A percentile compares a stretch with the other conserved stretches of the same genome.
These are phyloP conservation scores for Hiodon tergisus DNA, from an alignment of 2,113 vertebrate species.

Conservation along the genomic window DNA sequence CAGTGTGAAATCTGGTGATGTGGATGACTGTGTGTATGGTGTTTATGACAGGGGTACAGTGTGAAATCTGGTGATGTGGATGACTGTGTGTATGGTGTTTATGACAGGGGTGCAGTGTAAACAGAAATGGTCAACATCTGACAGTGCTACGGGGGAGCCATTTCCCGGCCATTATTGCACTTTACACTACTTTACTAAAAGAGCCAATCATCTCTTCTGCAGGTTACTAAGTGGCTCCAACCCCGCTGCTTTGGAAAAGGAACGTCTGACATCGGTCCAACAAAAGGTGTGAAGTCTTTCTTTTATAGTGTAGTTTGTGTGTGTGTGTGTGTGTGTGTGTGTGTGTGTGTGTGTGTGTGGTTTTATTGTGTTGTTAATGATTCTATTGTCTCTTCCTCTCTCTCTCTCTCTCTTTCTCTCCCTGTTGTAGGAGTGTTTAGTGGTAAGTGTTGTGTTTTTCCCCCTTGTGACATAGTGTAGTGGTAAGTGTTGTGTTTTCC, in stretches of 20 bases:
- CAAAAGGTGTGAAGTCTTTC: constrained; percentile 57
- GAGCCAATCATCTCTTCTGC: constrained; percentile 37
- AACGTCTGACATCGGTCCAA: constrained; percentile 60
- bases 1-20: too few relatives aligned
- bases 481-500: too few relatives aligned
- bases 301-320: too few relatives aligned
- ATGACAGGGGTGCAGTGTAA: too few relatives aligned
- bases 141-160: background rate
- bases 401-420: background rate
- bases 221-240: constrained; percentile 72
- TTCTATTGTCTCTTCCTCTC: background rate
- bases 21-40: too few relatives aligned
- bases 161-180: background rate
- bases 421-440: background rate
- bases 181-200: background rate
- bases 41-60: too few relatives aligned
- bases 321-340: too few relatives aligned
- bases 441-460: background rate
- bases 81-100: too few relatives aligned
- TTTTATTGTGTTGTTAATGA: background rate
- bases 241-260: constrained; percentile 63
- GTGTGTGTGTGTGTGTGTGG: background rate
- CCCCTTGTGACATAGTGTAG: too few relatives aligned
- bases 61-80: too few relatives aligned
- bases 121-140: background rate